Evolutionary conservation across 1,140 invertebrate species (phyloP).

Genomic region (Pseudomyrmex flavicornis): DNA sequence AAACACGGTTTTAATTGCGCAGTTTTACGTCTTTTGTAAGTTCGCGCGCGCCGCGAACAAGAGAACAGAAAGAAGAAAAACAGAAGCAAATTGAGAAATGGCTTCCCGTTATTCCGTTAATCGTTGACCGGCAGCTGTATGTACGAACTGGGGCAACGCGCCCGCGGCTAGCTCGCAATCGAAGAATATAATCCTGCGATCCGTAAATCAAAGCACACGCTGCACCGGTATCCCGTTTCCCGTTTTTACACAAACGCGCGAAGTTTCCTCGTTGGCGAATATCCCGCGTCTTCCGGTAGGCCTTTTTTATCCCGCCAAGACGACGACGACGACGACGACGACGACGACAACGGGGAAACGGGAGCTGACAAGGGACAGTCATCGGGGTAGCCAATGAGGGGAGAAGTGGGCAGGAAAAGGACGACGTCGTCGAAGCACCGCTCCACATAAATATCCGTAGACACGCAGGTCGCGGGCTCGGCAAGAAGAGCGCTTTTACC

Average conservation of each 20-base stretch:
- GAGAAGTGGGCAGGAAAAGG: not conserved
- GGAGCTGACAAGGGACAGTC: not conserved
- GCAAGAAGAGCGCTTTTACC: constrained; percentile 66
- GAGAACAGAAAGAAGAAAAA: not conserved
- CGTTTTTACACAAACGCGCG: constrained; percentile 1
- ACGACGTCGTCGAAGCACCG: constrained; percentile 36
- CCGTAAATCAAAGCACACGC: constrained; percentile 56
- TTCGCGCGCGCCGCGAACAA: not conserved
- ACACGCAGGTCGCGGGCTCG: constrained; percentile 73
- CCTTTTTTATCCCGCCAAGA: constrained; percentile 43
- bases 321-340: constrained; percentile 8
- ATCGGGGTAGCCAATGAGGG: not conserved
- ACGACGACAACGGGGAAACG: not conserved
- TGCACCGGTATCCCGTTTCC: constrained; percentile 47
- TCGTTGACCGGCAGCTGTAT: constrained; percentile 10
- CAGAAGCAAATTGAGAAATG: constrained; percentile 38
- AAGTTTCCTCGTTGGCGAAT: constrained; percentile 23
- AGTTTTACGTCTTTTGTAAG: not conserved
- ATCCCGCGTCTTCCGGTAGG: constrained; percentile 45
- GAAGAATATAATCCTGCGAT: constrained; percentile 58
- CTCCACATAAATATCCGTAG: constrained; percentile 77
- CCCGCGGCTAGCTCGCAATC: constrained; percentile 25
- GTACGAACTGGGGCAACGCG: constrained; percentile 52
- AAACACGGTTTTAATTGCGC: not conserved
- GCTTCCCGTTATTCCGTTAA: constrained; percentile 48